A percentile compares a stretch with the other conserved stretches of the same genome.
These are phyloP conservation scores for Plutella xylostella DNA, from an alignment of 2,888 invertebrate genomes.

Conservation along the genomic window DNA sequence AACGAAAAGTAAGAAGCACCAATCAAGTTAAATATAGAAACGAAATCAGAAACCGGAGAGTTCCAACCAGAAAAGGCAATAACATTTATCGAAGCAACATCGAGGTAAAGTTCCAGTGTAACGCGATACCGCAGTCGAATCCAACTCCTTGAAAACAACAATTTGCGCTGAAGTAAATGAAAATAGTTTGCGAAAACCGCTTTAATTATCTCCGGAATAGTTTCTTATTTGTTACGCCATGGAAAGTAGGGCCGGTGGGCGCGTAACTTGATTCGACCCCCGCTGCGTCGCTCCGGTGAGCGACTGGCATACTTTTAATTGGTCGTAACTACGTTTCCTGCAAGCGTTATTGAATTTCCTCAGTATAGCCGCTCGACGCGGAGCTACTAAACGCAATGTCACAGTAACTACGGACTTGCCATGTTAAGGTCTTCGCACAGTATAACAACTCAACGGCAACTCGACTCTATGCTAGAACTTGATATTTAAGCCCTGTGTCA, in stretches of 20 bases:
- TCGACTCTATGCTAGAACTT: no score
- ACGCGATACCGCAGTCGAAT: slow-evolving; percentile 5
- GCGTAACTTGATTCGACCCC: slow-evolving; percentile 48
- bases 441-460: no score
- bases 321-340: slow-evolving; percentile 64
- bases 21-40: no score
- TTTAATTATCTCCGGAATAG: slow-evolving; percentile 39
- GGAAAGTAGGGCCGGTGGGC: slow-evolving; percentile 37
- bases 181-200: slow-evolving; percentile 35
- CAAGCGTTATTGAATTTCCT: slow-evolving; percentile 63
- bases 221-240: slow-evolving; percentile 46
- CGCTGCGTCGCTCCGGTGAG: slow-evolving; percentile 21
- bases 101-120: slow-evolving; percentile 7
- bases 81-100: no score
- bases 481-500: no score
- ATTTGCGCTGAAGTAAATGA: slow-evolving; percentile 22
- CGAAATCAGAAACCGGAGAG: neutral
- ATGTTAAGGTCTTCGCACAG: no score
- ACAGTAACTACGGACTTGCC: no score
- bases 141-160: slow-evolving; percentile 6
- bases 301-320: slow-evolving; percentile 67
- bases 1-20: no score
- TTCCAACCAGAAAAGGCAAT: no score
- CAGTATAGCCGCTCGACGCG: slow-evolving; percentile 14
- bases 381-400: no score